Base-by-base conservation (phyloP, 2,797 vertebrate species). In the Aldrovandia affinis region DNA sequence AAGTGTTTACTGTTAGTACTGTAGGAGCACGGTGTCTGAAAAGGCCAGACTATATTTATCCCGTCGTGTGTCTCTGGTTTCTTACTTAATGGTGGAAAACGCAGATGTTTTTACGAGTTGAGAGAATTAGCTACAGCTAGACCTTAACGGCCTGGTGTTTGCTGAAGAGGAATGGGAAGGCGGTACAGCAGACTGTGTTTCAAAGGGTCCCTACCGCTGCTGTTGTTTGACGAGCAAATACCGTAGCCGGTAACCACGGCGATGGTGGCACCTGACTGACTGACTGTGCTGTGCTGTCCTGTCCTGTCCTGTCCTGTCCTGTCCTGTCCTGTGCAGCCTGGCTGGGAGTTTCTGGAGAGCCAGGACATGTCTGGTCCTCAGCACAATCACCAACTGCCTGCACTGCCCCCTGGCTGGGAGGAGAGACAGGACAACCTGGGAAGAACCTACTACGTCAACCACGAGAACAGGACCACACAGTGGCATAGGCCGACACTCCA, bases 401-500 rank as follows among this genome's bases (percentile, higher is more conserved):
- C 95, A 1, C 94, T 99, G 89, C 97, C 97, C 90, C 90, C 96
- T 89, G 98, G 97, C 91, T 99, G 98, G 98, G 98, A 99, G 93
- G 98, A 99, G 91, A 95, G 96, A 87, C 98, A 99, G 88, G 98
- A 99, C 93, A 96, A 98, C 91, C 96, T 99, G 0, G 98, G 98
- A 86, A 96, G 98, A 90, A 99, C 97, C 83, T 99, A 97, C 89
- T 99, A 95, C 5, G 97, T 98, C 88, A 98, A 97, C 91, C 98
- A 99, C 0, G 96, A 97, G 80, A 98, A 94, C 89, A 96, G 97
- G 92, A 96, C 96, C 88, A 98, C 97, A 1, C 98, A 98, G 88
- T 99, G 98, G 98, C 95, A 95, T 61, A 95, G 97, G 86, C 98
- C 98, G 88, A 97, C 95, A 61, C 83, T 92, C 82, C 97, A 97